phyloP scores from a whole-genome alignment of 2,113 vertebrate species.

The Ellobius talpinus region DNA sequence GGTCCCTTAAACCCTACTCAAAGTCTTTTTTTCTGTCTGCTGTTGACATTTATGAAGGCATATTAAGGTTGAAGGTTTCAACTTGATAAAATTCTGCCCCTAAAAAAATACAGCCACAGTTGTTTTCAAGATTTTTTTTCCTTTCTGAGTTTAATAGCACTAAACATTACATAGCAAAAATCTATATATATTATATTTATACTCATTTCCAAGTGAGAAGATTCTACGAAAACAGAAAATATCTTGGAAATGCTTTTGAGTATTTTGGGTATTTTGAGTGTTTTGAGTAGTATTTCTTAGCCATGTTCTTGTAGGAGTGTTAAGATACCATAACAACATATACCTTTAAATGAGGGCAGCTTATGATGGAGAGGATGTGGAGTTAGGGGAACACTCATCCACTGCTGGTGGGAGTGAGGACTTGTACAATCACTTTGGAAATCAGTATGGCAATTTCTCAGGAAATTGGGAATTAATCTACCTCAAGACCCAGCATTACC shows the following conservation, averaged over 20 bases:
- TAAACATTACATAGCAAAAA: slow-evolving; percentile 43
- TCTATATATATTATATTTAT: slow-evolving; percentile 17
- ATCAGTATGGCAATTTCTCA: no score
- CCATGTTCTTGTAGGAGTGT: not conserved
- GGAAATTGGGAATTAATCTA: no score
- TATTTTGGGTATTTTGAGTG: not conserved
- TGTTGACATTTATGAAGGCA: slow-evolving; percentile 64
- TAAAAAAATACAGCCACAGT: slow-evolving; percentile 14
- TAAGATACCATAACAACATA: slow-evolving; percentile 2
- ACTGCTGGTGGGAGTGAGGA: no score
- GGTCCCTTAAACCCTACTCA: not conserved
- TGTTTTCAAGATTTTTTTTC: slow-evolving; percentile 55
- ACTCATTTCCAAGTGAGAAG: slow-evolving; percentile 29
- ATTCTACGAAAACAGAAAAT: slow-evolving; percentile 42
- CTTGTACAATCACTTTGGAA: no score
- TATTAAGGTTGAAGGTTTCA: slow-evolving; percentile 50
- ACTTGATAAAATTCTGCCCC: slow-evolving; percentile 61
- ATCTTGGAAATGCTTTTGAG: slow-evolving; percentile 20
- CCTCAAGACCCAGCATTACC: no score
- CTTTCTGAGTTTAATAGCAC: slow-evolving; percentile 64
- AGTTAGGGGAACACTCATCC: no score
- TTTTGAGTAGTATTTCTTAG: slow-evolving; percentile 55
- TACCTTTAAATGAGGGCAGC: not conserved
- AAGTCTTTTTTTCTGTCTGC: slow-evolving; percentile 28
- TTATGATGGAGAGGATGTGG: no score